A percentile compares a stretch with the other conserved stretches of the same genome.
These are phyloP conservation scores for Ailurus styani DNA, from an alignment of 2,113 vertebrate genomes.

Conservation along the genomic window DNA sequence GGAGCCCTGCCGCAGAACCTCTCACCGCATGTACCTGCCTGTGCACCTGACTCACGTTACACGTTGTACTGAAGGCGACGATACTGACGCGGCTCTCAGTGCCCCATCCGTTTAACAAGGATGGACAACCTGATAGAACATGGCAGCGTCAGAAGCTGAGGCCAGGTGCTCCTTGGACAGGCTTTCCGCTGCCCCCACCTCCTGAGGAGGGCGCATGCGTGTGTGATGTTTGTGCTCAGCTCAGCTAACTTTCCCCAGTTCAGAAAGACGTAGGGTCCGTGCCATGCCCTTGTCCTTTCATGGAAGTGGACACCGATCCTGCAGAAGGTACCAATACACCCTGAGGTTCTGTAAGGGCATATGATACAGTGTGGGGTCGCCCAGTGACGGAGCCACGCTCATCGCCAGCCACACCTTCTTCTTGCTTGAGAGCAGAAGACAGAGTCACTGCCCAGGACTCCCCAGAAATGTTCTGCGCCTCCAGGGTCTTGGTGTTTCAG, in stretches of 20 bases:
- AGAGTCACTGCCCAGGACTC: too few species aligned
- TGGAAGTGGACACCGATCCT: too few species aligned
- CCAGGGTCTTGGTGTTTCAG: neutral
- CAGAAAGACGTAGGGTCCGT: neutral
- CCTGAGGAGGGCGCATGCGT: too few species aligned
- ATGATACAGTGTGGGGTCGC: rapidly evolving
- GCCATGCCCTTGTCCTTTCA: too few species aligned
- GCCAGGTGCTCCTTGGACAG: too few species aligned
- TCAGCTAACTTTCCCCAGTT: neutral
- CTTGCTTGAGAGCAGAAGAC: neutral
- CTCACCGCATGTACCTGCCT: rapidly evolving
- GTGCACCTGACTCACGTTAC: rapidly evolving
- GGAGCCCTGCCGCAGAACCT: too few species aligned
- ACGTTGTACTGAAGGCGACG: rapidly evolving
- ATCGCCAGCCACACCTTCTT: neutral
- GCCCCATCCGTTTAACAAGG: neutral
- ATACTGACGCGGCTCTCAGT: rapidly evolving
- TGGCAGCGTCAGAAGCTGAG: neutral
- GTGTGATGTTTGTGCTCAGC: neutral
- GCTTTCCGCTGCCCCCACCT: too few species aligned
- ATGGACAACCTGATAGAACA: neutral
- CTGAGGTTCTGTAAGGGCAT: neutral
- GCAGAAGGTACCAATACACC: neutral
- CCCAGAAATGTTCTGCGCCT: neutral
- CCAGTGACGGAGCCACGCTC: too few species aligned